These are phyloP conservation scores for Parazoanthus swiftii DNA, from an alignment of 92 coral and sea anemone genomes.

Conservation along the genomic window DNA sequence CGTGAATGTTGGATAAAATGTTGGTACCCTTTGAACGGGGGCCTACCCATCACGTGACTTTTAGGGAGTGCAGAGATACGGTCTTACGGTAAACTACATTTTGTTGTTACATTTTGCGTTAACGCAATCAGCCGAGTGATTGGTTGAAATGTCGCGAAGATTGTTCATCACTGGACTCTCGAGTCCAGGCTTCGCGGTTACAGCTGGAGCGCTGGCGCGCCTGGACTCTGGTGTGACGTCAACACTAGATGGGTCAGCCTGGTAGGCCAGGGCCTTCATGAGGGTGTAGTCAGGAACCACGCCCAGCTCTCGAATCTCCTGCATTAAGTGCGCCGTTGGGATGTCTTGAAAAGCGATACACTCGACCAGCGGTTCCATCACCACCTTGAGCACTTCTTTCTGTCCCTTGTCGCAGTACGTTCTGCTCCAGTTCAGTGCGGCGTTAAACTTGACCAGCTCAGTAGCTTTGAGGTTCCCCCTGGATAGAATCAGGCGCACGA, in stretches of 20 bases:
- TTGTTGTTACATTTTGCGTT: conserved; percentile 14
- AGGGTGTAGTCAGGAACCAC: conserved; percentile 58
- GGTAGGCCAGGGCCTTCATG: conserved; percentile 69
- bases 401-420: conserved; percentile 46
- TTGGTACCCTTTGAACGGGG: too few relatives aligned
- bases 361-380: conserved; percentile 63
- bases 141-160: conserved; percentile 12
- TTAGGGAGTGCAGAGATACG: background rate
- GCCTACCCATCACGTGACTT: too few relatives aligned
- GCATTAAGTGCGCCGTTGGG: conserved; percentile 62
- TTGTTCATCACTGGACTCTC: conserved; percentile 33
- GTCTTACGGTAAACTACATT: background rate
- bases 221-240: conserved; percentile 34
- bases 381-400: conserved; percentile 37
- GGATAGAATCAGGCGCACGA: conserved; percentile 58
- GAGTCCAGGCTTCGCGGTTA: background rate
- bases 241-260: conserved; percentile 62
- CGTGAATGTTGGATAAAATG: too few relatives aligned
- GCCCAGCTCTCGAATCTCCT: conserved; percentile 57
- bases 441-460: conserved; percentile 60
- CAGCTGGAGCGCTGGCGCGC: conserved; percentile 17
- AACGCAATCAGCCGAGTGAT: background rate
- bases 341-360: conserved; percentile 61
- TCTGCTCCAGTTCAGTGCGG: conserved; percentile 59
- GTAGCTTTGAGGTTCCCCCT: conserved; percentile 57